These are phyloP conservation scores for Mormyrus proboscirostris DNA, from an alignment of 2,797 vertebrate species.

Conservation along the genomic window DNA sequence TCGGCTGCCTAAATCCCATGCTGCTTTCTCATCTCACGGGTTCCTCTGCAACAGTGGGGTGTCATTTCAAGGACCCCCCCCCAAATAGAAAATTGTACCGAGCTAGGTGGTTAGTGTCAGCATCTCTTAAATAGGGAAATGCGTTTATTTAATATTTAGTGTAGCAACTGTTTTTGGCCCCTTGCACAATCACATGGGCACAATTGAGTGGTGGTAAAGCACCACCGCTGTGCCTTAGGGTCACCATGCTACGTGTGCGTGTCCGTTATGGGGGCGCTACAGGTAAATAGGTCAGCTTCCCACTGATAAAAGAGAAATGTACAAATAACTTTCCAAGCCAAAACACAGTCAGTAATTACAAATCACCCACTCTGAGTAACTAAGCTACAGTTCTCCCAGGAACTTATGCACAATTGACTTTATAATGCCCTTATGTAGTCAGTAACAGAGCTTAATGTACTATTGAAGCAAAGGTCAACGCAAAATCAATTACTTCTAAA, in stretches of 20 bases:
- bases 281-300: not conserved
- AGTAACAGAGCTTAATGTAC: not conserved
- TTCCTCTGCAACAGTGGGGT: not conserved
- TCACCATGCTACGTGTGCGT: not conserved
- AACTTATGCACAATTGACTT: not conserved
- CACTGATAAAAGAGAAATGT: not conserved
- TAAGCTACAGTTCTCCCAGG: not conserved
- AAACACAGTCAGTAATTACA: not conserved
- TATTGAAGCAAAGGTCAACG: not conserved
- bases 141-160: not conserved
- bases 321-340: not conserved
- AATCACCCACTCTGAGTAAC: not conserved
- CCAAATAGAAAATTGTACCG: not conserved
- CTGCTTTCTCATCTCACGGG: not conserved
- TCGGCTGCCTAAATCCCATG: too few species aligned
- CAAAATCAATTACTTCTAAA: not conserved
- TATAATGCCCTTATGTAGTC: not conserved
- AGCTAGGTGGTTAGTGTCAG: not conserved
- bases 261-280: not conserved
- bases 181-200: not conserved
- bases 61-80: not conserved
- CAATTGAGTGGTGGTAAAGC: not conserved
- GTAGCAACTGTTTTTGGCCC: not conserved
- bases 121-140: not conserved
- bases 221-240: not conserved